phyloP scores from a whole-genome alignment of 2,113 vertebrate species.

The Podiceps cristatus region DNA sequence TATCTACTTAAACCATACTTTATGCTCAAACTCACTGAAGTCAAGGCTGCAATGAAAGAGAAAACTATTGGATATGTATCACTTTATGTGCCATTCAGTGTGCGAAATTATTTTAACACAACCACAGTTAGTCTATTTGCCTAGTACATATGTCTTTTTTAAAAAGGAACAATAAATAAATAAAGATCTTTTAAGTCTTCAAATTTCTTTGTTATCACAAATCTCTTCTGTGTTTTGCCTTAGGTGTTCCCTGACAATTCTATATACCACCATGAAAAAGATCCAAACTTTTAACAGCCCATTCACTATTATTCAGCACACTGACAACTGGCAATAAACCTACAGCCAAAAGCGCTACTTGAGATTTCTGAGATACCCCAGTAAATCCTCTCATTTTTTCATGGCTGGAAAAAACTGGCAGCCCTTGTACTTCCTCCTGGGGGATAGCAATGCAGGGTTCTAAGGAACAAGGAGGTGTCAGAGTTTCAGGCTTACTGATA shows the following conservation, averaged over 20 bases:
- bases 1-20: conserved; percentile 19
- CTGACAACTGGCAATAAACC: neutral
- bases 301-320: neutral
- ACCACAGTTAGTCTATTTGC: neutral
- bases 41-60: neutral
- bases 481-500: neutral
- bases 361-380: neutral
- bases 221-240: neutral
- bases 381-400: neutral
- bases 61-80: neutral
- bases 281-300: neutral
- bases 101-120: neutral
- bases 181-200: neutral
- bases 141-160: neutral
- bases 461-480: neutral
- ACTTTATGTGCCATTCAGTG: neutral
- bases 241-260: neutral
- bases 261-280: neutral
- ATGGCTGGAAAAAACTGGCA: neutral
- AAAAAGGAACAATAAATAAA: neutral
- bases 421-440: neutral
- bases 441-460: neutral
- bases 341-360: neutral
- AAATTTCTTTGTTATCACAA: neutral
- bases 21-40: neutral